Base-by-base conservation (phyloP, 30 jellyfish, hydroid and myxozoan species). In the Aurelia aurita region DNA sequence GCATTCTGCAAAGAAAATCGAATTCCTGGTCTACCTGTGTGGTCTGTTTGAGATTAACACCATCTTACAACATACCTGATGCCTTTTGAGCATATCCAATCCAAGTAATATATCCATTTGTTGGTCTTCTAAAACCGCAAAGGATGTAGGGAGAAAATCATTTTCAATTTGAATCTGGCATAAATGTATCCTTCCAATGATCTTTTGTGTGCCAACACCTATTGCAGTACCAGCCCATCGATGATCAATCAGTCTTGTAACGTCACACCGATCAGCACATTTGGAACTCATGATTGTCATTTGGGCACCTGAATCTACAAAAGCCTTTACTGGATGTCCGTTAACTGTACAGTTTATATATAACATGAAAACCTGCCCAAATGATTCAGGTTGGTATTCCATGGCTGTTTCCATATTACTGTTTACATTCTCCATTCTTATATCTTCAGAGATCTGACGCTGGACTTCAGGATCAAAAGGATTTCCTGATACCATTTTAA, bases 271-370 rank as follows among this genome's bases (percentile, higher is more conserved):
- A 31, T 95, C 99, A 16, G 99, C 99, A 75, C 99, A 95, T 5
- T 88, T 64, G 44, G 91, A 78, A 80, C 99, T 95, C 99, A 95
- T 95, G 59, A 95, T 95, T 1, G 99, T 95, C 99, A 89, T 95
- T 35, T 95, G 99, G 26, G 99, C 99, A 55, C 99, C 99, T 19
- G 99, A 95, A 69, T 95, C 99, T 3, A 95, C 99, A 59, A 95
- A 95, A 0, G 99, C 99, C 63, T 95, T 95, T 22, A 95, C 98
- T 8, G 92, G 98, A 81, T 89, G 97, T n/a, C 99, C 99, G 69
- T 95, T 95, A 47, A 95, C 97, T 55, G 86, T 47, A 55, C 97
- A 90, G 86, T 95, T 87, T 18, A 95, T 95, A 65, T 95, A 95
- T 82, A 95, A 86, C 99, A 95, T 95, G 80, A 90, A 95, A 8